A percentile compares a stretch with the other conserved stretches of the same genome.
phyloP scores from a whole-genome alignment of 2,888 invertebrate genomes.

The Mythimna impura region DNA sequence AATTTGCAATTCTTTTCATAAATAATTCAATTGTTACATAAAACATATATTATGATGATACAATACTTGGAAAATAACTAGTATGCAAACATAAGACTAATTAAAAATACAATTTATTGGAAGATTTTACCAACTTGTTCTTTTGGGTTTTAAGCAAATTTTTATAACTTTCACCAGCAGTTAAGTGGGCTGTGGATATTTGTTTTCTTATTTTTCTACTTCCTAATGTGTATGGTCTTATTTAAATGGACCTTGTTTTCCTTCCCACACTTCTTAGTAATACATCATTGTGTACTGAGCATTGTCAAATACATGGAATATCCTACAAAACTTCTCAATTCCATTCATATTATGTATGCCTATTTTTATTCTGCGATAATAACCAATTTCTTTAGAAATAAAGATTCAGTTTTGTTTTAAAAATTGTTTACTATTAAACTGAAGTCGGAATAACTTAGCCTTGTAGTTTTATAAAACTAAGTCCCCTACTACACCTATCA shows the following conservation, averaged over 20 bases:
- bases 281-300: constrained; percentile 36
- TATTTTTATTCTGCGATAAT: not conserved
- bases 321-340: constrained; percentile 35
- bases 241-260: constrained; percentile 42
- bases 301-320: constrained; percentile 46
- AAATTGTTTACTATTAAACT: not conserved
- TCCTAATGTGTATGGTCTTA: constrained; percentile 24
- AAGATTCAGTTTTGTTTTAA: not conserved
- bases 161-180: constrained; percentile 42
- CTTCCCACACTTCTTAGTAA: constrained; percentile 48
- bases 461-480: not conserved
- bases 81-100: constrained; percentile 24
- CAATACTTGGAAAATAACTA: constrained; percentile 19
- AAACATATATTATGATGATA: constrained; percentile 1
- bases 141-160: constrained; percentile 43
- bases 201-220: constrained; percentile 30
- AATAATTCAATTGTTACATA: constrained; percentile 37
- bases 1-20: constrained; percentile 11
- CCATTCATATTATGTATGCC: not conserved
- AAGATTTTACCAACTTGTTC: constrained; percentile 25
- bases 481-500: too few relatives aligned
- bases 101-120: constrained; percentile 39
- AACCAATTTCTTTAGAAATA: not conserved
- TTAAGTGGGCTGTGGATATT: constrained; percentile 35
- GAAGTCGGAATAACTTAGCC: not conserved